A percentile compares a stretch with the other conserved stretches of the same genome.
Evolutionary conservation across 1,140 invertebrate species (phyloP).

Genomic region (Pseudoatta argentina): DNA sequence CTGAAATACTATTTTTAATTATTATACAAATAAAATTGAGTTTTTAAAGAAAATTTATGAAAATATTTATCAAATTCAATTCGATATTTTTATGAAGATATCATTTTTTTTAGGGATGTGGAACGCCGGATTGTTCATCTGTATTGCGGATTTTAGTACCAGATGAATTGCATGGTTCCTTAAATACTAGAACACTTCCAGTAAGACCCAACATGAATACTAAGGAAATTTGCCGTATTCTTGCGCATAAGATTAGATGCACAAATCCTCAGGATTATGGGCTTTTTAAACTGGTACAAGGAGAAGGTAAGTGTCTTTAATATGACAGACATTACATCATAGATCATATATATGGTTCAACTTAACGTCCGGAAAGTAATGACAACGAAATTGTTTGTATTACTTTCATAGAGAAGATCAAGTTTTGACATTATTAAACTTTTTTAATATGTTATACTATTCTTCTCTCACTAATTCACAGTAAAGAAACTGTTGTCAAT

Average conservation of each 20-base stretch:
- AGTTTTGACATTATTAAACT: no score
- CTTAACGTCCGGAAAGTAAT: no score
- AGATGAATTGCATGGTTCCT: constrained; percentile 95
- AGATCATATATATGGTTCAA: not conserved
- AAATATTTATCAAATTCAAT: not conserved
- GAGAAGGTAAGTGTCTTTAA: constrained; percentile 90
- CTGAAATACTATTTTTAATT: no score
- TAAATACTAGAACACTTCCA: constrained; percentile 96
- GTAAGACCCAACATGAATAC: constrained; percentile 96
- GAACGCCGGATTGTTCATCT: constrained; percentile 89
- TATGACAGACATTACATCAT: not conserved
- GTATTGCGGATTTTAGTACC: constrained; percentile 96
- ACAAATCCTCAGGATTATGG: constrained; percentile 98
- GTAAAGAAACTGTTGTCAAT: no score
- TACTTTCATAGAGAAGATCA: no score
- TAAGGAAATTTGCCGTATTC: constrained; percentile 95
- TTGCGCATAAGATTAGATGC: constrained; percentile 96
- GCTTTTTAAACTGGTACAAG: constrained; percentile 95
- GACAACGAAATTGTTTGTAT: no score
- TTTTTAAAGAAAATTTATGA: no score
- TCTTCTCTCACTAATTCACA: no score
- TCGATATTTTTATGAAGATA: not conserved
- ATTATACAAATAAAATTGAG: no score
- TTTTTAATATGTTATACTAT: no score
- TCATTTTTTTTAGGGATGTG: constrained; percentile 81